These are phyloP conservation scores for Rhineura floridana DNA, from an alignment of 2,113 vertebrate species.

Conservation along the genomic window DNA sequence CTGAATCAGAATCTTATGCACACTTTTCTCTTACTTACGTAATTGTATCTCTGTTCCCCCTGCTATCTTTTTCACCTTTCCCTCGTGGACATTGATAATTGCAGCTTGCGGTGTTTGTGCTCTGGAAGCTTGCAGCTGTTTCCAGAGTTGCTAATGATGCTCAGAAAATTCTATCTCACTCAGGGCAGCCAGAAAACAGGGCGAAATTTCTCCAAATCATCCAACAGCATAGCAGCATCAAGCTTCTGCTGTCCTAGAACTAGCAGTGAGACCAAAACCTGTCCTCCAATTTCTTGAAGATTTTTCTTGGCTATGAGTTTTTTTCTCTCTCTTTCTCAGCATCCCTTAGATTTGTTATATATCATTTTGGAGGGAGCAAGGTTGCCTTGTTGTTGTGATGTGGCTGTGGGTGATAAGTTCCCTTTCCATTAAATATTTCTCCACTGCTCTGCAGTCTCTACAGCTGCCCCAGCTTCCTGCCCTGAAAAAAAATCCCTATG, in stretches of 20 bases:
- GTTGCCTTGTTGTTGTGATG: too few species aligned
- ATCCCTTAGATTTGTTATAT: too few species aligned
- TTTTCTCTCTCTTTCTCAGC: not conserved
- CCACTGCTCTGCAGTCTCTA: too few species aligned
- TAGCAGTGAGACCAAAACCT: not conserved
- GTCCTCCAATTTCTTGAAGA: too few species aligned
- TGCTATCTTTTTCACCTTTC: not conserved
- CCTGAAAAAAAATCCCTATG: too few species aligned
- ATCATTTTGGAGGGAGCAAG: too few species aligned
- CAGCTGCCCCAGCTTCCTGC: too few species aligned
- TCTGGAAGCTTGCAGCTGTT: slow-evolving; percentile 9
- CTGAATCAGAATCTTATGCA: not conserved
- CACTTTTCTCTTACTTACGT: not conserved
- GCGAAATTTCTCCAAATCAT: not conserved
- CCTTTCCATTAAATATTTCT: too few species aligned
- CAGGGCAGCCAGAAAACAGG: not conserved
- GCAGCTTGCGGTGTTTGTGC: not conserved
- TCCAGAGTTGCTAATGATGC: not conserved
- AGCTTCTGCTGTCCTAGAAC: not conserved
- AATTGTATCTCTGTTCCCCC: not conserved
- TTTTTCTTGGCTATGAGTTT: too few species aligned
- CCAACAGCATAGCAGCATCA: not conserved
- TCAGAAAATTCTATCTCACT: not conserved
- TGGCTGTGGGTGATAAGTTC: too few species aligned
- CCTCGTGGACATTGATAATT: not conserved